Conservation (phyloP, 2,888 invertebrate species). For the Microctonus brassicae region DNA sequence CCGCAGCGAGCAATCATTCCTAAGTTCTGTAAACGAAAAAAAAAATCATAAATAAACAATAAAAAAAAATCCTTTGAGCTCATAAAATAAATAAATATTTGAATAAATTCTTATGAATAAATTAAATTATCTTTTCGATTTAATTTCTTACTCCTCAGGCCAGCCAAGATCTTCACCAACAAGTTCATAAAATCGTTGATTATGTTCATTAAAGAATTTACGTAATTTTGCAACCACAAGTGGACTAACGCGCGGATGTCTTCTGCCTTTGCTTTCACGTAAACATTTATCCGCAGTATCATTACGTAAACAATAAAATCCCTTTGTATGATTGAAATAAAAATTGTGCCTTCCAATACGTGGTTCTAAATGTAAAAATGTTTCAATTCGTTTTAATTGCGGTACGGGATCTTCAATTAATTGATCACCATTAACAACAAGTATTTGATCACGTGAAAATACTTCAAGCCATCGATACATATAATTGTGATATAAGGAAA, state of each 20-base stretch:
- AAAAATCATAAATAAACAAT: background rate
- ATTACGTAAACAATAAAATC: constrained; percentile 93
- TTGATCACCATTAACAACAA: constrained; percentile 94
- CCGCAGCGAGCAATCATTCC: constrained; percentile 11
- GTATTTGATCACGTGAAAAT: constrained; percentile 91
- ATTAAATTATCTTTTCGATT: constrained; percentile 31
- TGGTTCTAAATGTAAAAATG: constrained; percentile 82
- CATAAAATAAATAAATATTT: constrained; percentile 21
- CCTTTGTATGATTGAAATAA: constrained; percentile 96
- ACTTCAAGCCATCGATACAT: constrained; percentile 92
- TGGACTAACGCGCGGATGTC: constrained; percentile 88
- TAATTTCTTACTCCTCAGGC: constrained; percentile 83
- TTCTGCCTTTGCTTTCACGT: constrained; percentile 83
- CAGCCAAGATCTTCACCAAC: constrained; percentile 94
- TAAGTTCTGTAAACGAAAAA: background rate
- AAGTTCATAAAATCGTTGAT: constrained; percentile 91
- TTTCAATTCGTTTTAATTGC: constrained; percentile 88
- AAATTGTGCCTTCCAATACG: constrained; percentile 87
- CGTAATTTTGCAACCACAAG: constrained; percentile 84
- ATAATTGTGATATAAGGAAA: constrained; percentile 93
- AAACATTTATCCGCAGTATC: constrained; percentile 89
- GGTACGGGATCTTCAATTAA: constrained; percentile 91
- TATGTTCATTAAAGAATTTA: constrained; percentile 91
- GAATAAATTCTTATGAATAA: constrained; percentile 11
- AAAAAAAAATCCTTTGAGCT: constrained; percentile 16